Percentiles rank a stretch among this genome's conserved stretches.
Evolutionary conservation across 2,888 invertebrate genomes (phyloP).

Genomic region (Drosophila phalerata): DNA sequence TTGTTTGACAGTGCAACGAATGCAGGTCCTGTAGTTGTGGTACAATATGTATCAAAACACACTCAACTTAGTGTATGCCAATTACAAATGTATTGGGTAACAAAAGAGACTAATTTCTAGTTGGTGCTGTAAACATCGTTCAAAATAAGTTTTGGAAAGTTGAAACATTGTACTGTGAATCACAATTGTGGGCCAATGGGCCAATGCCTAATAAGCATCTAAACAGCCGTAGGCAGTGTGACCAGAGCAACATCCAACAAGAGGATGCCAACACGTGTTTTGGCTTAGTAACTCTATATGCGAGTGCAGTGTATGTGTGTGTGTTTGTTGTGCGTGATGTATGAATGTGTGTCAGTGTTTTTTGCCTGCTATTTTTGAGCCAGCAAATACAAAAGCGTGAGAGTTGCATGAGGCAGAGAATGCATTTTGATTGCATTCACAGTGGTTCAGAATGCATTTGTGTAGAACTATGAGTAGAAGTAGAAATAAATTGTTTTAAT

Average conservation of each 20-base stretch:
- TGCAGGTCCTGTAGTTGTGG: neutral
- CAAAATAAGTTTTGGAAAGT: constrained; percentile 37
- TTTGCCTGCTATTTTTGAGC: constrained; percentile 41
- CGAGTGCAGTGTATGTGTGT: neutral
- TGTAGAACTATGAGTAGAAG: no score
- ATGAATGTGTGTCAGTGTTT: neutral
- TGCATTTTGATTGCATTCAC: constrained; percentile 73
- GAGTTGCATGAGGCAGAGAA: constrained; percentile 45
- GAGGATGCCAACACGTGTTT: constrained; percentile 50
- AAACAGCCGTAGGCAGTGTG: constrained; percentile 44
- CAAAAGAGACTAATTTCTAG: constrained; percentile 44
- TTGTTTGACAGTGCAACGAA: neutral
- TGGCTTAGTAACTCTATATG: constrained; percentile 15
- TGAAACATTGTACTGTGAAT: constrained; percentile 9
- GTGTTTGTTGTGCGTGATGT: neutral
- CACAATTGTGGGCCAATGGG: constrained; percentile 16
- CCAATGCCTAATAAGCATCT: constrained; percentile 64
- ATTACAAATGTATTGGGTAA: constrained; percentile 58
- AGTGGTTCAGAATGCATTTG: constrained; percentile 19
- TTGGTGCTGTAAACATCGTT: constrained; percentile 15
- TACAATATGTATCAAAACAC: neutral
- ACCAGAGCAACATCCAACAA: constrained; percentile 22
- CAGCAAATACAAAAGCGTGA: constrained; percentile 47
- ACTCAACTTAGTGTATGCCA: neutral
- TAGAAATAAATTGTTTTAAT: no score